Base-by-base conservation (phyloP, 2,888 invertebrate species). In the Tinea semifulvella region DNA sequence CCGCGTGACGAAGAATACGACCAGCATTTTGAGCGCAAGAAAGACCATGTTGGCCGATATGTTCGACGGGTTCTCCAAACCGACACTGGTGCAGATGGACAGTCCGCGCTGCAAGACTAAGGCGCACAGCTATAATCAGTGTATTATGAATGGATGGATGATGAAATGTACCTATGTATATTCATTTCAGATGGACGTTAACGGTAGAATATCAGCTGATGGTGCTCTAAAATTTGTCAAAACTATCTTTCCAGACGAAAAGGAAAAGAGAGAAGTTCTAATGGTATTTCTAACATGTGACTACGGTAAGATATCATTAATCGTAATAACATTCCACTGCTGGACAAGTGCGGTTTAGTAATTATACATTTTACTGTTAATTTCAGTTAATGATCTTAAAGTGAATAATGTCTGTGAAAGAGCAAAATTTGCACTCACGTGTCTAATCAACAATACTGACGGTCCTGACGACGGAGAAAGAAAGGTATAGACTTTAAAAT, bases 321-420 rank as follows among this genome's bases (percentile, higher is more conserved):
- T n/a, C n/a, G n/a, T n/a, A n/a, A n/a, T n/a, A n/a, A n/a, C n/a
- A n/a, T n/a, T n/a, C n/a, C n/a, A n/a, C n/a, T n/a, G n/a, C n/a
- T n/a, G n/a, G n/a, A n/a, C n/a, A n/a, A n/a, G n/a, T n/a, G n/a
- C n/a, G n/a, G n/a, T n/a, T 25, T 25, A 25, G n/a, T n/a, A n/a
- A n/a, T n/a, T n/a, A n/a, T n/a, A n/a, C 5, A 11, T 31, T 11
- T 31, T 31, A 11, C 11, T 31, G 6, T 7, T 31, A 11, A 31
- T 47, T 45, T 7, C 45, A 47, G 47, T 47, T 11, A 47, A 47
- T 38, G 47, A 47, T 11, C 11, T 25, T 5, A 36, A 47, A 7
- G 47, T 42, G 6, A 28, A 36, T 2, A 39, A 45, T 16, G 45
- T 35, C 2, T 47, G 47, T 27, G 43, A 47, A 6, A 45, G 45